Conservation (phyloP, 2,113 vertebrate species). For the Rutilus rutilus region DNA sequence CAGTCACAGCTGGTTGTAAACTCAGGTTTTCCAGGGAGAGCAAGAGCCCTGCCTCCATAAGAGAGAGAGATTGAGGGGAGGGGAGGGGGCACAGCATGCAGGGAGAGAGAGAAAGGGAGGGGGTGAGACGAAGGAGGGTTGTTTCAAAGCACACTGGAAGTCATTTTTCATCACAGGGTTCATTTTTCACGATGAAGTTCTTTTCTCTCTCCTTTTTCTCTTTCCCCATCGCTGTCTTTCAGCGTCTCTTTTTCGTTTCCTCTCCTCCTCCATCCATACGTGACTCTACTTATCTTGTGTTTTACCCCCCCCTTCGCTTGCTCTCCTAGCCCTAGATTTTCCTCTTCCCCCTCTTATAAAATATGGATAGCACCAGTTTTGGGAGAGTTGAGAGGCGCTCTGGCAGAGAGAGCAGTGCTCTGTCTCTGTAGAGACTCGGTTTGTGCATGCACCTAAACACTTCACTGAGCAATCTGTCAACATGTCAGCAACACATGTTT, state of each 20-base stretch:
- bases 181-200: constrained; percentile 84
- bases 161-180: constrained; percentile 88
- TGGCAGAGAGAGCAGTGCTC: constrained; percentile 81
- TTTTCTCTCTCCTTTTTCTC: constrained; percentile 67
- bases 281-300: constrained; percentile 78
- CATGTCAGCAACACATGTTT: constrained; percentile 99
- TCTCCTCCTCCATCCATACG: constrained; percentile 44
- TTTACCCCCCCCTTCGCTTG: constrained; percentile 40
- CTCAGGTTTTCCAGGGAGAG: constrained; percentile 90
- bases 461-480: constrained; percentile 99
- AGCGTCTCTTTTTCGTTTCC: constrained; percentile 78
- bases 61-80: constrained; percentile 62
- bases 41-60: constrained; percentile 72
- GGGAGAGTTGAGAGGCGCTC: constrained; percentile 91
- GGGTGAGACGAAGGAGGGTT: constrained; percentile 70
- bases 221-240: constrained; percentile 71
- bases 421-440: constrained; percentile 86
- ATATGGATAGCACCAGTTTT: constrained; percentile 99
- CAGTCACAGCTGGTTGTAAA: constrained; percentile 92
- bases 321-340: constrained; percentile 60
- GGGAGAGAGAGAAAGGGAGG: constrained; percentile 59
- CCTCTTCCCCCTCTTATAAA: constrained; percentile 79
- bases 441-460: constrained; percentile 98
- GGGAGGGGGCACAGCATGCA: constrained; percentile 58
- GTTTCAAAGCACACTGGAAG: constrained; percentile 76